These are phyloP conservation scores for Aricia agestis DNA, from an alignment of 1,140 invertebrate species.

Conservation along the genomic window DNA sequence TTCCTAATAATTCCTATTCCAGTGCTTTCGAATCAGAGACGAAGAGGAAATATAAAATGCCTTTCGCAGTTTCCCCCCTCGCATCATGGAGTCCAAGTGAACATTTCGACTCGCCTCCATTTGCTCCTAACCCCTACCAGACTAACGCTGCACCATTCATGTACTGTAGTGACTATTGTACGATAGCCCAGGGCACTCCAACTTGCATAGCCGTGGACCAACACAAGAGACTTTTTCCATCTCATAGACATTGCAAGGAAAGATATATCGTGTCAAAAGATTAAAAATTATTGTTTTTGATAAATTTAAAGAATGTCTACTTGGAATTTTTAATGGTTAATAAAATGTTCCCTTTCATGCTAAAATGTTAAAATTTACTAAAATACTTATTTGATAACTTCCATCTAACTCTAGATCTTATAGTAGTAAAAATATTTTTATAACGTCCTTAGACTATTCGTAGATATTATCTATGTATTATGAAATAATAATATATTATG, in stretches of 20 bases:
- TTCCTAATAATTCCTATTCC: not conserved
- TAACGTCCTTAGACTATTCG: too few species aligned
- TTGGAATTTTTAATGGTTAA: not conserved
- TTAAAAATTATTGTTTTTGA: conserved; percentile 5
- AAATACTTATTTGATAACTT: too few species aligned
- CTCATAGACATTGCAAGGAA: conserved; percentile 39
- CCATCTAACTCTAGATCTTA: too few species aligned
- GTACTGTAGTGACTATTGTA: conserved; percentile 69
- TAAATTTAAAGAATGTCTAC: not conserved
- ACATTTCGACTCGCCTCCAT: conserved; percentile 44
- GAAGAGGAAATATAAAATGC: conserved; percentile 51
- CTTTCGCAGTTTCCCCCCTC: conserved; percentile 45
- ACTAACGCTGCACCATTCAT: conserved; percentile 63
- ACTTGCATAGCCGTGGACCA: conserved; percentile 57
- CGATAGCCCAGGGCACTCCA: conserved; percentile 54
- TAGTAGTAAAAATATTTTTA: too few species aligned
- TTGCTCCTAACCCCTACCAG: conserved; percentile 57
- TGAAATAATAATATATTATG: too few species aligned
- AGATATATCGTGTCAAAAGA: conserved; percentile 52
- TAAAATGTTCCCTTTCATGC: not conserved
- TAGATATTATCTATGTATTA: too few species aligned
- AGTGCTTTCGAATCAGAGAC: conserved; percentile 63
- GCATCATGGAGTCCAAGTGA: conserved; percentile 56
- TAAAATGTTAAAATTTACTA: too few species aligned
- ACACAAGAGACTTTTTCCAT: conserved; percentile 34